Percentiles rank a stretch among this genome's conserved stretches.
Evolutionary conservation across 2,113 vertebrate genomes (phyloP).

Genomic region (Serilophus lunatus): DNA sequence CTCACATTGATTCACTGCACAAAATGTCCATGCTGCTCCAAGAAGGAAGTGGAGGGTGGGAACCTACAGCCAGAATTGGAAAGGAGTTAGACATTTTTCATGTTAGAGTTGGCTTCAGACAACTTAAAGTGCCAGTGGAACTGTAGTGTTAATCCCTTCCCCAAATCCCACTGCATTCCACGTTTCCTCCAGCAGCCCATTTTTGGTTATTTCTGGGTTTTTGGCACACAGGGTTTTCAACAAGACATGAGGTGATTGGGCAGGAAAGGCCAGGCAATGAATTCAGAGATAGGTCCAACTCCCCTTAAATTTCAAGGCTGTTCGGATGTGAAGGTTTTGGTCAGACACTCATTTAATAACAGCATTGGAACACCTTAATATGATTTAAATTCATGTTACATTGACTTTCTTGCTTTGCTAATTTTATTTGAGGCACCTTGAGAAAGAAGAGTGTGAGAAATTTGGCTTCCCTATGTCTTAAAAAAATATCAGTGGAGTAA

Average conservation of each 20-base stretch:
- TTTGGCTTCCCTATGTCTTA: neutral
- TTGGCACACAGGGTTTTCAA: neutral
- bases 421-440: constrained; percentile 1
- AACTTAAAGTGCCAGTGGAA: neutral
- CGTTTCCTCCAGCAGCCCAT: neutral
- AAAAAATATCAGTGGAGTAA: neutral
- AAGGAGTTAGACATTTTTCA: neutral
- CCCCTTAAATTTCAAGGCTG: neutral
- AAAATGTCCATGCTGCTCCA: neutral
- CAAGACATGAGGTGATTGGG: neutral
- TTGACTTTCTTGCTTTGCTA: neutral
- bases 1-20: neutral
- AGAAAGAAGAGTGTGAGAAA: neutral
- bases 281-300: neutral
- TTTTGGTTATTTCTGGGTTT: neutral
- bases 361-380: neutral
- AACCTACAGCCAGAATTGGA: neutral
- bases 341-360: neutral
- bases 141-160: neutral
- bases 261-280: neutral
- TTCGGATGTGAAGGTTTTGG: neutral
- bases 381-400: neutral
- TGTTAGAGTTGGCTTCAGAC: neutral
- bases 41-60: neutral
- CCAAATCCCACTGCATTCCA: neutral